Conservation (phyloP, 53 echinoderm and acorn worm species). For the Glandiceps talaboti region DNA sequence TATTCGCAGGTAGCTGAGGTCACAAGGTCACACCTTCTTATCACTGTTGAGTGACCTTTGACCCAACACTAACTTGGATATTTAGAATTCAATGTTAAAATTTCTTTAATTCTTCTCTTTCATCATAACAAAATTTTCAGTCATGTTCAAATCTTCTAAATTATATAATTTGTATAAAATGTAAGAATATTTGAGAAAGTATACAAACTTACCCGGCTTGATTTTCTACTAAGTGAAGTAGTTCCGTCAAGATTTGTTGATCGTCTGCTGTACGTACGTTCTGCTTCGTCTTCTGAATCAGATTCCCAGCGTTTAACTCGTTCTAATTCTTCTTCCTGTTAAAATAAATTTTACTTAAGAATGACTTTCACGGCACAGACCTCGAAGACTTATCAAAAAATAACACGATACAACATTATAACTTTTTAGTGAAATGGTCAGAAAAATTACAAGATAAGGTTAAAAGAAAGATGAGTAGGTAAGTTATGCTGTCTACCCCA, state of each 20-base stretch:
- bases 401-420: neutral
- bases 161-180: too few relatives aligned
- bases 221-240: conserved; percentile 12
- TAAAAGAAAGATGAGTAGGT: too few relatives aligned
- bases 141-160: too few relatives aligned
- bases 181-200: too few relatives aligned
- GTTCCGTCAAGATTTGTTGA: conserved; percentile 20
- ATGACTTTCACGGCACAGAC: neutral
- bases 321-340: conserved; percentile 57
- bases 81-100: too few relatives aligned
- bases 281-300: conserved; percentile 91
- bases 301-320: conserved; percentile 74
- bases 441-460: neutral
- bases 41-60: too few relatives aligned
- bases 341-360: conserved; percentile 4
- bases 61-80: too few relatives aligned
- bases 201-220: neutral
- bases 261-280: conserved; percentile 17
- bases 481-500: too few relatives aligned
- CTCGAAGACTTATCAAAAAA: neutral
- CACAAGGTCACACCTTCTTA: too few relatives aligned
- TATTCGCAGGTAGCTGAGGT: too few relatives aligned
- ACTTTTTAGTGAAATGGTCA: neutral
- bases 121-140: too few relatives aligned
- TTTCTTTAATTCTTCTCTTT: too few relatives aligned